These are phyloP conservation scores for Ostrea denselamellosa DNA, from an alignment of 1,140 invertebrate genomes.

Conservation along the genomic window DNA sequence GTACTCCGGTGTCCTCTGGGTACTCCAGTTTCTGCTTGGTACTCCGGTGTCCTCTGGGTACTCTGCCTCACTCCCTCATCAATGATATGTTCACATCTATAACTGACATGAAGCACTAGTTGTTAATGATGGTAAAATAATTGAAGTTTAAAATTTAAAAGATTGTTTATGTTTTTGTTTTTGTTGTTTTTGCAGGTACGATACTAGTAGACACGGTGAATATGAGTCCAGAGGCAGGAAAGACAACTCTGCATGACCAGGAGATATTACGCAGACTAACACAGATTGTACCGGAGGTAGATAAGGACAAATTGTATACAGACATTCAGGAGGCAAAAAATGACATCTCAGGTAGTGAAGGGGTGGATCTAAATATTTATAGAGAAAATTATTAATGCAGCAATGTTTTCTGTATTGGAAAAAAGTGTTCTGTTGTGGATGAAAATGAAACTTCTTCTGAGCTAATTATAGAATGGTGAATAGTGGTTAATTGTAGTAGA, in stretches of 20 bases:
- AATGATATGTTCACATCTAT: no score
- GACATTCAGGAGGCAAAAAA: slow-evolving; percentile 82
- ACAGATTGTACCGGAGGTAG: slow-evolving; percentile 70
- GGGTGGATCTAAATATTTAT: background rate
- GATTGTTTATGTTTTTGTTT: background rate
- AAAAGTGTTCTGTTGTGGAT: no score
- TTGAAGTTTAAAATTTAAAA: no score
- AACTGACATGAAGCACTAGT: no score
- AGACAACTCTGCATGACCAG: slow-evolving; percentile 83
- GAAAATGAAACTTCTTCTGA: no score
- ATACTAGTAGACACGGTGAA: slow-evolving; percentile 88
- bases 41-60: no score
- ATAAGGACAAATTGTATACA: slow-evolving; percentile 78
- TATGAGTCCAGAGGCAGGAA: slow-evolving; percentile 82
- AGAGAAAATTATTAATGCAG: background rate
- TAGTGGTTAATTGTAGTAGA: no score
- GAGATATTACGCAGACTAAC: slow-evolving; percentile 75
- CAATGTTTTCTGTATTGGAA: background rate
- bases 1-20: no score
- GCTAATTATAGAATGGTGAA: no score
- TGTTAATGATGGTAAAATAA: no score
- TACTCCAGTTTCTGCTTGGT: no score
- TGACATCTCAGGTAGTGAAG: slow-evolving; percentile 78
- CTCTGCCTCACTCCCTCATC: no score
- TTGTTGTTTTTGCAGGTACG: slow-evolving; percentile 81